A percentile compares a stretch with the other conserved stretches of the same genome.
These are phyloP conservation scores for Dysmachus trigonus DNA, from an alignment of 2,888 invertebrate genomes.

Conservation along the genomic window DNA sequence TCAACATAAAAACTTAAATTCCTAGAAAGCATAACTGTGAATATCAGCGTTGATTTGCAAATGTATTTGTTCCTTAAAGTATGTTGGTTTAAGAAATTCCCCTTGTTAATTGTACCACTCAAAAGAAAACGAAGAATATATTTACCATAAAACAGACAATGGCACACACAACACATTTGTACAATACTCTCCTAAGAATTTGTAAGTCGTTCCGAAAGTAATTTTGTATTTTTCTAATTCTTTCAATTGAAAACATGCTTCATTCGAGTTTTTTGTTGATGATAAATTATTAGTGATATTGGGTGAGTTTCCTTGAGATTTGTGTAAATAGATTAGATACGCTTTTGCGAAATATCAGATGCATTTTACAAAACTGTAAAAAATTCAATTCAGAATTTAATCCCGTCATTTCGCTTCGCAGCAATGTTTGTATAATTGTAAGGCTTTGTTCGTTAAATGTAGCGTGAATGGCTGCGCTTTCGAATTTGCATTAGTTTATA, in stretches of 20 bases:
- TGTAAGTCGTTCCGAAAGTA: conserved; percentile 25
- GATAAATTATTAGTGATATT: conserved; percentile 48
- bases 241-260: conserved; percentile 46
- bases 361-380: conserved; percentile 8
- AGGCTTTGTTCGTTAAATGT: conserved; percentile 30
- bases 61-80: conserved; percentile 18
- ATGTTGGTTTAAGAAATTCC: neutral
- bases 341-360: conserved; percentile 35
- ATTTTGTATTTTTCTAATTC: conserved; percentile 45
- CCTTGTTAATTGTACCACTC: neutral
- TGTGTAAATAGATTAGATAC: conserved; percentile 39
- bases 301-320: conserved; percentile 48
- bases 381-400: neutral
- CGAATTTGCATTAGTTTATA: conserved; percentile 9
- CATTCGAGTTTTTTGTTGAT: conserved; percentile 50
- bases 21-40: conserved; percentile 33
- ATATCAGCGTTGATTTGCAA: conserved; percentile 12
- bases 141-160: neutral
- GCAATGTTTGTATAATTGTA: conserved; percentile 19
- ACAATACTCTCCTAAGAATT: conserved; percentile 13
- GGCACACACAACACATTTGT: conserved; percentile 10
- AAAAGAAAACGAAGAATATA: neutral
- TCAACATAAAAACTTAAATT: conserved; percentile 20
- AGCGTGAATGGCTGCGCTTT: conserved; percentile 27
- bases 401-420: conserved; percentile 30